Conservation (phyloP, 2,888 invertebrate genomes). For the Odontocerum albicorne region DNA sequence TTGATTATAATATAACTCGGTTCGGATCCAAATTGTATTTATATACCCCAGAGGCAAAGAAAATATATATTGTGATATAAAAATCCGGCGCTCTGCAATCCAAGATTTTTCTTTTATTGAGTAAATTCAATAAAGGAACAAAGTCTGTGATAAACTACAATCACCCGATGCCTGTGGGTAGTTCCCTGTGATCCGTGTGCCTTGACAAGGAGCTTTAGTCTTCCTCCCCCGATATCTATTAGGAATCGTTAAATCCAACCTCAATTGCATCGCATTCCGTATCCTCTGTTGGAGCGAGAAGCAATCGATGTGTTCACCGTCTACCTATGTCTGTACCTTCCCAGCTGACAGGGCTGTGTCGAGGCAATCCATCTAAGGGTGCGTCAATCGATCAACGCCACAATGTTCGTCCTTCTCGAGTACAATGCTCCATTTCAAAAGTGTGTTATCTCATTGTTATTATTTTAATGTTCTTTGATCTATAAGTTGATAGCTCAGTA, state of each 20-base stretch:
- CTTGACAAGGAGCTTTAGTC: slow-evolving; percentile 30
- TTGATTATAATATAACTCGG: no score
- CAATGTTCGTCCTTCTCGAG: no score
- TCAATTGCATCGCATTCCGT: slow-evolving; percentile 45
- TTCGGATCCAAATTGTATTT: no score
- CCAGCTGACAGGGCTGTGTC: slow-evolving; percentile 9
- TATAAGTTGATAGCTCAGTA: no score
- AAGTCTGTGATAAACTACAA: slow-evolving; percentile 23
- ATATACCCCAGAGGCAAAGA: no score
- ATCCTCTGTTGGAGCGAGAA: slow-evolving; percentile 36
- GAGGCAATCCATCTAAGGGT: slow-evolving; percentile 12
- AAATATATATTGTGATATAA: slow-evolving; percentile 4
- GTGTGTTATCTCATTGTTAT: no score
- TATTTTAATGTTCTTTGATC: no score
- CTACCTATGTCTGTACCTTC: not conserved
- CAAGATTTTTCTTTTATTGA: slow-evolving; percentile 11
- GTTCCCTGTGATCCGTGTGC: slow-evolving; percentile 13
- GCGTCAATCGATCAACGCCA: slow-evolving; percentile 27
- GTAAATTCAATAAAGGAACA: slow-evolving; percentile 27
- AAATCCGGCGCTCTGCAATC: slow-evolving; percentile 1
- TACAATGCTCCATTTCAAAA: no score
- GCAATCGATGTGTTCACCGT: slow-evolving; percentile 28
- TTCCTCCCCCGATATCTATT: slow-evolving; percentile 45
- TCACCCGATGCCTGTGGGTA: slow-evolving; percentile 4
- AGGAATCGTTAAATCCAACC: slow-evolving; percentile 50